Evolutionary conservation across 2,113 vertebrate species (phyloP).

Genomic region (Notarius quadriscutis): DNA sequence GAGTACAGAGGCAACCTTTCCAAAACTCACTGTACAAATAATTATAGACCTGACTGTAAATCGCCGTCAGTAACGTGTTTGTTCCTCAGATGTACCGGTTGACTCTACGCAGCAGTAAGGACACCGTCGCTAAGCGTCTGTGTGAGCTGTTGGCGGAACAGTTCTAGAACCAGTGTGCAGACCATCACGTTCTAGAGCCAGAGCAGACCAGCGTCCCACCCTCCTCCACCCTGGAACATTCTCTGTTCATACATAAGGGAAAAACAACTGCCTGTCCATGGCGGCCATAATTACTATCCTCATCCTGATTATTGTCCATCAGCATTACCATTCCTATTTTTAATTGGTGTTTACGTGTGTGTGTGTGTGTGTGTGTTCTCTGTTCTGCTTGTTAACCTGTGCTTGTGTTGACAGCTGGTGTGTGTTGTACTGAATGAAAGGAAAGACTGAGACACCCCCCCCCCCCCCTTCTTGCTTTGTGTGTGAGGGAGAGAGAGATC

Average conservation of each 20-base stretch:
- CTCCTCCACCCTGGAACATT: constrained; percentile 49
- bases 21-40: too few relatives aligned
- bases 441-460: background rate
- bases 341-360: constrained; percentile 70
- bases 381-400: constrained; percentile 55
- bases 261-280: constrained; percentile 61
- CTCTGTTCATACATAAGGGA: constrained; percentile 71
- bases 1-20: too few relatives aligned
- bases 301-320: constrained; percentile 64
- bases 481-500: background rate
- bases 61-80: constrained; percentile 13
- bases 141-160: constrained; percentile 88
- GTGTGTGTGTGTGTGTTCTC: constrained; percentile 53
- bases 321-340: constrained; percentile 67
- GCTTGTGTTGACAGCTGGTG: constrained; percentile 54
- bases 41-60: too few relatives aligned
- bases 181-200: constrained; percentile 49
- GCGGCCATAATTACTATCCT: constrained; percentile 66
- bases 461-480: too few relatives aligned
- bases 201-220: constrained; percentile 62
- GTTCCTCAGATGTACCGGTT: constrained; percentile 86
- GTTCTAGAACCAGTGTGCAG: constrained; percentile 66
- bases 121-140: constrained; percentile 82
- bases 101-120: constrained; percentile 91
- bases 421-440: background rate